A percentile compares a stretch with the other conserved stretches of the same genome.
phyloP scores from a whole-genome alignment of 2,797 vertebrate genomes.

The Paramormyrops hopkinsi region DNA sequence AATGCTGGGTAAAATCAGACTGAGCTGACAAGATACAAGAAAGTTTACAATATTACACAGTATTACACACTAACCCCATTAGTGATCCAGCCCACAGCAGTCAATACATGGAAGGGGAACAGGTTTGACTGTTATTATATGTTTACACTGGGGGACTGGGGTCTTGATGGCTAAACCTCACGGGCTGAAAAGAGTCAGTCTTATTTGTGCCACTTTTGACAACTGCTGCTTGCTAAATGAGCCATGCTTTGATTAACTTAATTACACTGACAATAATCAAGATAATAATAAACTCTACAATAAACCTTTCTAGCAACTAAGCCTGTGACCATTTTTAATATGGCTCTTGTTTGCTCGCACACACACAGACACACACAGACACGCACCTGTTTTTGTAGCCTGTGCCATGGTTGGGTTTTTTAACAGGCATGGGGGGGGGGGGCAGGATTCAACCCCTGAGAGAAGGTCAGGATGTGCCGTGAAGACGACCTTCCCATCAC shows the following conservation, averaged over 20 bases:
- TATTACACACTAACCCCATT: constrained; percentile 56
- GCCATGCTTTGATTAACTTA: background rate
- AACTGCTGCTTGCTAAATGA: constrained; percentile 1
- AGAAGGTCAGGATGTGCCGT: background rate
- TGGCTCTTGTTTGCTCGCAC: background rate
- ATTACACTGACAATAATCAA: background rate
- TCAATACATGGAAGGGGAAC: constrained; percentile 53
- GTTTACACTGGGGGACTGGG: background rate
- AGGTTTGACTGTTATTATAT: background rate
- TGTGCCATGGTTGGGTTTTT: background rate
- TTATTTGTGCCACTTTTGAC: background rate
- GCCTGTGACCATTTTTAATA: constrained; percentile 3
- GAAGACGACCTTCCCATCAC: background rate
- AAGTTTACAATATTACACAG: constrained; percentile 66
- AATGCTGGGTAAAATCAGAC: constrained; percentile 51
- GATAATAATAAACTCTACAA: background rate
- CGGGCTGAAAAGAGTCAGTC: constrained; percentile 18
- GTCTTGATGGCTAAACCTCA: background rate
- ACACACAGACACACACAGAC: background rate
- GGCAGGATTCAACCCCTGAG: background rate
- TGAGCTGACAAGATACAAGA: constrained; percentile 53
- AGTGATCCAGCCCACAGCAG: constrained; percentile 43
- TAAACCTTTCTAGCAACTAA: background rate
- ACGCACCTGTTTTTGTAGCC: background rate
- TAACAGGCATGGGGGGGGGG: background rate